These are phyloP conservation scores for Drosophila ironensis DNA, from an alignment of 1,140 invertebrate genomes.

Conservation along the genomic window DNA sequence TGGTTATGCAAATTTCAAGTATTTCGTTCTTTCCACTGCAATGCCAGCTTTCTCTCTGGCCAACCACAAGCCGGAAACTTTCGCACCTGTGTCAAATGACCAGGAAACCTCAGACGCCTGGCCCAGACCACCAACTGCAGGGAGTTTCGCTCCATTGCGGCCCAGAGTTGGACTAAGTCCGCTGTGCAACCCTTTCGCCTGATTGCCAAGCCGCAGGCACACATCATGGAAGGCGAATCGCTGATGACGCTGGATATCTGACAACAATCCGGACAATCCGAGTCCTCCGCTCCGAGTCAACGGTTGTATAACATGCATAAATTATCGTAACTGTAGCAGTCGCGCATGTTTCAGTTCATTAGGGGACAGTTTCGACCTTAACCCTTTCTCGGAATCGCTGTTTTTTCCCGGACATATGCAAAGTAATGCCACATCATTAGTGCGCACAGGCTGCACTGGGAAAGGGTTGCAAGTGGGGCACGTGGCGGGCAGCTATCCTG, in stretches of 20 bases:
- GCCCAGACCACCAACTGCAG: neutral
- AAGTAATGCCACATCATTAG: slow-evolving; percentile 76
- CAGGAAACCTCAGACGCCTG: slow-evolving; percentile 17
- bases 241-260: slow-evolving; percentile 1
- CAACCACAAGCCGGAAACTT: slow-evolving; percentile 41
- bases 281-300: slow-evolving; percentile 51
- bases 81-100: slow-evolving; percentile 43
- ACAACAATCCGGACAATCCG: slow-evolving; percentile 5
- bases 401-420: slow-evolving; percentile 54
- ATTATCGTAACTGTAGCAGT: slow-evolving; percentile 66
- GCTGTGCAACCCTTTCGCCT: slow-evolving; percentile 52
- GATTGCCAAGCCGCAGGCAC: slow-evolving; percentile 13
- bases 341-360: slow-evolving; percentile 70
- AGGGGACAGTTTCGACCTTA: slow-evolving; percentile 43
- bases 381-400: slow-evolving; percentile 40
- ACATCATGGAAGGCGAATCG: slow-evolving; percentile 37
- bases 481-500: slow-evolving; percentile 42
- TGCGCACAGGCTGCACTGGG: slow-evolving; percentile 28
- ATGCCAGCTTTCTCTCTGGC: slow-evolving; percentile 1
- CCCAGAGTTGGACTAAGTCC: neutral
- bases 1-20: no score
- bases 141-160: neutral
- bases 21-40: neutral
- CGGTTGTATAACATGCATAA: slow-evolving; percentile 67
- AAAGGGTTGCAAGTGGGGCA: slow-evolving; percentile 68